Percentiles rank a stretch among this genome's conserved stretches.
phyloP scores from a whole-genome alignment of 2,797 vertebrate genomes.

The Danionella dracula region DNA sequence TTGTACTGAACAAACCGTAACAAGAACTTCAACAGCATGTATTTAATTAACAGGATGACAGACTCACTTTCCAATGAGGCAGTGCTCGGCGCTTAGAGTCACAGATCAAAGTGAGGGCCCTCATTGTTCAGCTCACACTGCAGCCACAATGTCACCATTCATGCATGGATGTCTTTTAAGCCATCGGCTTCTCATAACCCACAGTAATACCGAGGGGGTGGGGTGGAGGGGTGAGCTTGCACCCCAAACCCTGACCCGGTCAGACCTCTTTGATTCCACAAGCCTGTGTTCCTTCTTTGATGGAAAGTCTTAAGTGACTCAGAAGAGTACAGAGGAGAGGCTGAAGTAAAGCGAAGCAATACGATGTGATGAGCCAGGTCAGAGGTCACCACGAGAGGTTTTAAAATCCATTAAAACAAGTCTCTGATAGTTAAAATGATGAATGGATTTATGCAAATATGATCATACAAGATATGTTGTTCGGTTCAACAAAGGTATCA shows the following conservation, averaged over 20 bases:
- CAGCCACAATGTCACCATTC: constrained; percentile 60
- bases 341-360: constrained; percentile 44
- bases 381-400: constrained; percentile 53
- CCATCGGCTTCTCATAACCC: constrained; percentile 32
- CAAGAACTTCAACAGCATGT: not conserved
- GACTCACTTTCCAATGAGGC: constrained; percentile 43
- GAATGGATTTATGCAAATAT: not conserved
- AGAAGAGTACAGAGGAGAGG: constrained; percentile 35
- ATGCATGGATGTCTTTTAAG: constrained; percentile 45
- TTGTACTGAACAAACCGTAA: not conserved
- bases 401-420: constrained; percentile 35
- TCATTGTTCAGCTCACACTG: constrained; percentile 30
- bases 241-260: constrained; percentile 52
- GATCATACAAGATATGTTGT: not conserved
- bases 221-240: constrained; percentile 4
- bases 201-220: constrained; percentile 41
- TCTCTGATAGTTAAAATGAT: not conserved
- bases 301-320: constrained; percentile 38
- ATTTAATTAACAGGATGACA: not conserved
- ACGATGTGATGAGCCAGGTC: constrained; percentile 67
- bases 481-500: not conserved
- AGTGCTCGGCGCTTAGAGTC: constrained; percentile 49
- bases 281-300: constrained; percentile 58
- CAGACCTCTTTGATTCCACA: constrained; percentile 53
- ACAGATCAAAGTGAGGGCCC: constrained; percentile 41